Percentiles rank a stretch among this genome's conserved stretches.
phyloP scores from a whole-genome alignment of 2,888 invertebrate species.

The Anaspis maculata region DNA sequence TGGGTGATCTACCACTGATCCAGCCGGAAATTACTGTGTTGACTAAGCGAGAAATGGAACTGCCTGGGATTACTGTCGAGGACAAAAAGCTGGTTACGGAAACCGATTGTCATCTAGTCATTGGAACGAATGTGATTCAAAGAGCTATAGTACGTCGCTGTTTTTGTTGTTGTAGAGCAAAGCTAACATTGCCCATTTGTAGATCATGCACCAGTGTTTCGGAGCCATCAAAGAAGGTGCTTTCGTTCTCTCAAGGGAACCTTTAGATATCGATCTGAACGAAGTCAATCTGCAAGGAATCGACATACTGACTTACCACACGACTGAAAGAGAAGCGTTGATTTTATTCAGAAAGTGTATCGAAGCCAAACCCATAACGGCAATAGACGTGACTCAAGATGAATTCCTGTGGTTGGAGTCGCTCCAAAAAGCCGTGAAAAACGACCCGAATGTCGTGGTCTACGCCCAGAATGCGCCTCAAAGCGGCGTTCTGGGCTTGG shows the following conservation, averaged over 20 bases:
- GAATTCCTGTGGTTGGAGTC: constrained; percentile 49
- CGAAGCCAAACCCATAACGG: constrained; percentile 25
- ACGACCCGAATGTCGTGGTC: constrained; percentile 42
- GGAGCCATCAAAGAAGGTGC: constrained; percentile 44
- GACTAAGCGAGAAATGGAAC: constrained; percentile 43
- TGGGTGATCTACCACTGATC: constrained; percentile 59
- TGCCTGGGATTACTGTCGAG: constrained; percentile 50
- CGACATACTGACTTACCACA: constrained; percentile 46
- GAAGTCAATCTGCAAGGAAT: constrained; percentile 42
- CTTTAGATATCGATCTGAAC: constrained; percentile 43
- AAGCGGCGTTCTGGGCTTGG: constrained; percentile 75
- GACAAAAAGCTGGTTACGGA: constrained; percentile 23
- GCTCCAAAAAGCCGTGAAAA: constrained; percentile 32
- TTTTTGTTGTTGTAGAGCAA: no score
- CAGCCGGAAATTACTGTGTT: constrained; percentile 57
- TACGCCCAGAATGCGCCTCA: no score
- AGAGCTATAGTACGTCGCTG: constrained; percentile 26
- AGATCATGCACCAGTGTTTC: constrained; percentile 14
- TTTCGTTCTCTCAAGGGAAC: constrained; percentile 55
- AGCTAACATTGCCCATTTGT: no score
- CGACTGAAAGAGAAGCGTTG: constrained; percentile 46
- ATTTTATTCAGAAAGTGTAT: constrained; percentile 45
- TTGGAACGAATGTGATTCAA: constrained; percentile 45
- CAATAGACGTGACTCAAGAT: background rate
- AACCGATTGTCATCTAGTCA: constrained; percentile 26